Base-by-base conservation (phyloP, 2,888 invertebrate species). In the Lacanobia wlatinum region DNA sequence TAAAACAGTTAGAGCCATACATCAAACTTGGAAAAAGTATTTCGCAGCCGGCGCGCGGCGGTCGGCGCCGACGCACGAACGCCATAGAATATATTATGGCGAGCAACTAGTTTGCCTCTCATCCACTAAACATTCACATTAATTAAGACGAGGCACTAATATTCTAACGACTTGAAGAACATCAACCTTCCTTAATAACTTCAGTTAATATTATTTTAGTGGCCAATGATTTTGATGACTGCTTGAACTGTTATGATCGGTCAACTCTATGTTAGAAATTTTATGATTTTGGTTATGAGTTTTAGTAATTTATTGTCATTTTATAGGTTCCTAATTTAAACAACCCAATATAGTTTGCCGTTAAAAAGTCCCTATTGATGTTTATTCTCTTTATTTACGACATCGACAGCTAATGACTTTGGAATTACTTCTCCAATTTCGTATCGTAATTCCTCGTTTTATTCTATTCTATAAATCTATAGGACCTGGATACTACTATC, bases 71-170 rank as follows among this genome's bases (percentile, higher is more conserved):
- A 10, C 62, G 23, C 56, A 38, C 23, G 10, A 14, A 8, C 46
- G 43, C 38, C 43, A 53, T 53, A 53, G 16, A 64, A 52, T 62
- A 62, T 61, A 72, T 40, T 66, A 70, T 58, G 28, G 40, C 12
- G 48, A 50, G 23, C 40, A 65, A 83, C 85, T 62, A 60, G 82
- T 84, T 82, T 65, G 53, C 68, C 50, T 67, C 72, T 34, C 62
- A 70, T 69, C 56, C 56, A 77, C 28, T 64, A 64, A 58, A 70
- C 64, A 76, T 76, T 70, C 55, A 73, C 70, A 80, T 71, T 70
- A 50, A 79, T 84, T 75, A 79, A 59, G 65, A 76, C 40, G 61
- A 67, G 48, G 52, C 53, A 76, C 80, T 74, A 74, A 76, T 69
- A 83, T 80, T 76, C 23, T 56, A 65, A 78, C 55, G 64, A 63